phyloP scores from a whole-genome alignment of 2,797 vertebrate species.

The Pristis pectinata region DNA sequence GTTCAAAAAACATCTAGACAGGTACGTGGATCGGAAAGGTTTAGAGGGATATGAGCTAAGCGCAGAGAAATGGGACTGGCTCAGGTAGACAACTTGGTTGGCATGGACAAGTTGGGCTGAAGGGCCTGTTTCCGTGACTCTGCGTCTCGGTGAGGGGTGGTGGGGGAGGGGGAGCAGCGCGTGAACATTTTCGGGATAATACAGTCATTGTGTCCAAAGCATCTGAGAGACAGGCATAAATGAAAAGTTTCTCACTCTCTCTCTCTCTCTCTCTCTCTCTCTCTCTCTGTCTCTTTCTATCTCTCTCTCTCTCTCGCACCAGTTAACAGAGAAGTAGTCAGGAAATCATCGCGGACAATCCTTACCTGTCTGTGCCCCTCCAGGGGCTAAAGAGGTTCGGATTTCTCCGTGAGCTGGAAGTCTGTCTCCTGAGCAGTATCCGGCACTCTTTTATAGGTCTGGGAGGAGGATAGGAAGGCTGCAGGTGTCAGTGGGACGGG shows the following conservation, averaged over 20 bases:
- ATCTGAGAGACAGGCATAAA: not conserved
- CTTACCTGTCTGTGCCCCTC: not conserved
- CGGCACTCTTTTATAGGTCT: not conserved
- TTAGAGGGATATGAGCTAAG: too few relatives aligned
- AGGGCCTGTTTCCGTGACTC: too few relatives aligned
- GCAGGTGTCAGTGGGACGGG: not conserved
- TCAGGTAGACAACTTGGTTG: too few relatives aligned
- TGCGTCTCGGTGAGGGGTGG: too few relatives aligned
- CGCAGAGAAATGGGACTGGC: too few relatives aligned
- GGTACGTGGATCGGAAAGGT: too few relatives aligned
- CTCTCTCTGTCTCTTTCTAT: not conserved
- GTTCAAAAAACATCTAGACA: too few relatives aligned
- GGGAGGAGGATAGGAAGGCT: not conserved
- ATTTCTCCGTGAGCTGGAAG: not conserved
- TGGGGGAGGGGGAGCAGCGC: not conserved
- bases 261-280: not conserved
- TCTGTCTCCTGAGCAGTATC: not conserved
- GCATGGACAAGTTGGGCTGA: too few relatives aligned
- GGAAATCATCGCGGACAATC: too few relatives aligned
- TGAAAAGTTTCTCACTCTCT: not conserved
- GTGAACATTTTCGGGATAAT: not conserved
- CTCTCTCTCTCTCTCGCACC: not conserved
- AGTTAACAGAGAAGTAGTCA: too few relatives aligned
- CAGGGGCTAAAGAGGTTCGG: too few relatives aligned
- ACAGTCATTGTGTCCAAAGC: too few relatives aligned